A percentile compares a stretch with the other conserved stretches of the same genome.
These are phyloP conservation scores for Harpalus rubripes DNA, from an alignment of 2,888 invertebrate species.

Conservation along the genomic window DNA sequence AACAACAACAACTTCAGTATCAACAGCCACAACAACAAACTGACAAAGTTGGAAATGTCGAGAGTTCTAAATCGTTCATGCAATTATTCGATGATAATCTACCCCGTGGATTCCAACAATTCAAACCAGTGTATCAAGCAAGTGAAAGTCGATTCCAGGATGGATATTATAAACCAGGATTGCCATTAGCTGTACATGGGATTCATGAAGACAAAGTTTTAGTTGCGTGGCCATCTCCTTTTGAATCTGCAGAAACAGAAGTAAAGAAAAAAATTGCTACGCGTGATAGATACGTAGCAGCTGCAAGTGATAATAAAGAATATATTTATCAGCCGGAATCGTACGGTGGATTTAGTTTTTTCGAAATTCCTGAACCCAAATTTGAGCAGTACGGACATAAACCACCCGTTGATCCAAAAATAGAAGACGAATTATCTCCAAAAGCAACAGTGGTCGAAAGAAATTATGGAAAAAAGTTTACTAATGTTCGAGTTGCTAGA, in stretches of 20 bases:
- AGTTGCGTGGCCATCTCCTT: slow-evolving; percentile 73
- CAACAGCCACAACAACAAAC: slow-evolving; percentile 42
- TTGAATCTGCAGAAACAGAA: slow-evolving; percentile 73
- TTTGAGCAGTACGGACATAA: slow-evolving; percentile 30
- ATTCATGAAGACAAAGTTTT: slow-evolving; percentile 73
- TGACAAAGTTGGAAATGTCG: slow-evolving; percentile 40
- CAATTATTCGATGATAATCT: slow-evolving; percentile 60
- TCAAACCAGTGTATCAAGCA: slow-evolving; percentile 73
- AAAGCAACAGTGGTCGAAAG: slow-evolving; percentile 72
- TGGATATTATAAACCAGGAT: slow-evolving; percentile 51
- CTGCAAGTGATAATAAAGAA: slow-evolving; percentile 56
- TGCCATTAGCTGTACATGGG: slow-evolving; percentile 69
- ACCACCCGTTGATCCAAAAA: slow-evolving; percentile 67
- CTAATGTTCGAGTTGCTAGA: slow-evolving; percentile 24
- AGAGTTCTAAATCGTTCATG: slow-evolving; percentile 38
- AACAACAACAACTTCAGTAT: slow-evolving; percentile 9
- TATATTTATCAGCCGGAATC: slow-evolving; percentile 56
- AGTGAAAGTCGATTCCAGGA: slow-evolving; percentile 45
- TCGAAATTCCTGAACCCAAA: slow-evolving; percentile 48
- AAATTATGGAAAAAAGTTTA: slow-evolving; percentile 70
- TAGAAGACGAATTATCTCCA: slow-evolving; percentile 72
- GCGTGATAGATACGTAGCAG: slow-evolving; percentile 29
- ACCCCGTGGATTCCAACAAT: slow-evolving; percentile 71
- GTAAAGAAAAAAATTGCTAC: slow-evolving; percentile 66
- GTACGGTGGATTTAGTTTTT: slow-evolving; percentile 55